phyloP scores from a whole-genome alignment of 2,797 vertebrate genomes.

The Peromyscus attwateri region DNA sequence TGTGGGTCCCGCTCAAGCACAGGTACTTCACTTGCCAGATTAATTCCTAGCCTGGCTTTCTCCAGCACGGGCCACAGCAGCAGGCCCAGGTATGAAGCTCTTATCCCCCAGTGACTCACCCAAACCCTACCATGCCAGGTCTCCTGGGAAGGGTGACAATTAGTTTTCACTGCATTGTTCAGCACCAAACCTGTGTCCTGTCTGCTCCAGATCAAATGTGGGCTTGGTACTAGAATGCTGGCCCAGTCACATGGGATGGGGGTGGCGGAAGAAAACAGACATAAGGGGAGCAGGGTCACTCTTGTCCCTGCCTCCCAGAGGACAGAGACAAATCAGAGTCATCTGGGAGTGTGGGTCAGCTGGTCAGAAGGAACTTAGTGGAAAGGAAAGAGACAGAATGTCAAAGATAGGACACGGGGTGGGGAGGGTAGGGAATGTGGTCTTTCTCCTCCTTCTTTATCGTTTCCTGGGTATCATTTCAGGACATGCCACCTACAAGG shows the following conservation, averaged over 20 bases:
- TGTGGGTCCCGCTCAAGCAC: too few species aligned
- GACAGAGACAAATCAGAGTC: background rate
- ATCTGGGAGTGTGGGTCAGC: fast-evolving
- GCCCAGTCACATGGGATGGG: background rate
- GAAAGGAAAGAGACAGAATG: background rate
- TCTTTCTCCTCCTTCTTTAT: background rate
- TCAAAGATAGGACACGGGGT: background rate
- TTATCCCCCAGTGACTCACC: too few species aligned
- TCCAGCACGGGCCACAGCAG: background rate
- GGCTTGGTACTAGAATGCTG: conserved; percentile 62
- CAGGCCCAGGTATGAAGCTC: conserved; percentile 58
- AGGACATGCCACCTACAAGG: too few species aligned
- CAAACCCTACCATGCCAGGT: background rate
- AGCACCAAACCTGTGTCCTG: background rate
- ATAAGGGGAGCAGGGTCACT: background rate
- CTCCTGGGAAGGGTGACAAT: conserved; percentile 65
- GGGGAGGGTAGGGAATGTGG: background rate
- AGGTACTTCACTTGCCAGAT: background rate
- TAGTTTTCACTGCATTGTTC: conserved; percentile 75
- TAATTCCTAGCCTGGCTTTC: background rate
- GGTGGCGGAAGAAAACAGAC: background rate
- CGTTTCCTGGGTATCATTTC: background rate
- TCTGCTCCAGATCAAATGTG: conserved; percentile 67
- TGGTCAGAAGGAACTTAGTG: background rate
- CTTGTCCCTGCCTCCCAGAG: background rate